A percentile compares a stretch with the other conserved stretches of the same genome.
Conservation (phyloP, 2,888 invertebrate species). For the Tipula unca region DNA sequence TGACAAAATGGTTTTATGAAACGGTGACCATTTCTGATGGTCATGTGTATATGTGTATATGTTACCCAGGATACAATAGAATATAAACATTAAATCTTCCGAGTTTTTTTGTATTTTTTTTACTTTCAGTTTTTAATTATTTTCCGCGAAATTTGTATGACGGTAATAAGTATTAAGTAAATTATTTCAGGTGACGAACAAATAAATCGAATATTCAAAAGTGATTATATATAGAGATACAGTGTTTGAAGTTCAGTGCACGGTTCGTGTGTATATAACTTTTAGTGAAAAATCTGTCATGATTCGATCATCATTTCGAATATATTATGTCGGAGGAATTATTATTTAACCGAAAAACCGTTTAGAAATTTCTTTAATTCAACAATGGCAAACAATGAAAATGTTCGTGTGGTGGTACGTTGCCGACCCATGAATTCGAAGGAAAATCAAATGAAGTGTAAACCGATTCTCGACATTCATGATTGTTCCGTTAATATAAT, state of each 20-base stretch:
- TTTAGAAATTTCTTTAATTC: not conserved
- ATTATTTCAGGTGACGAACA: not conserved
- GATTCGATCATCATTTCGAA: not conserved
- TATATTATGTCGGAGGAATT: no score
- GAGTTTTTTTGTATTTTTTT: not conserved
- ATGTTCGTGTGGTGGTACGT: conserved; percentile 32
- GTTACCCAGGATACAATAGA: not conserved
- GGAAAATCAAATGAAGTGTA: conserved; percentile 58
- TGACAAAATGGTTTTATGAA: not conserved
- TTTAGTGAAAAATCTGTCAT: not conserved
- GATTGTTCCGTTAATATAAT: conserved; percentile 52
- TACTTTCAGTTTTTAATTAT: not conserved
- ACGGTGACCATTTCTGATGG: not conserved
- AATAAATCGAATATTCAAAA: not conserved
- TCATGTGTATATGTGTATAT: not conserved
- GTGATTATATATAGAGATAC: not conserved
- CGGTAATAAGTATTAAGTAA: not conserved
- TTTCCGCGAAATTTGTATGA: not conserved
- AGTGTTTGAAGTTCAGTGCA: not conserved
- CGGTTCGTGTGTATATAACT: not conserved
- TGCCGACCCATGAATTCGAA: conserved; percentile 78
- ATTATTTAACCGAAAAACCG: not conserved
- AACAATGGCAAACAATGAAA: not conserved
- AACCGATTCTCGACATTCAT: conserved; percentile 61
- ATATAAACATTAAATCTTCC: not conserved